Percentiles rank a stretch among this genome's conserved stretches.
Evolutionary conservation across 2,113 vertebrate species (phyloP).

Genomic region (Anarrhichthys ocellatus): DNA sequence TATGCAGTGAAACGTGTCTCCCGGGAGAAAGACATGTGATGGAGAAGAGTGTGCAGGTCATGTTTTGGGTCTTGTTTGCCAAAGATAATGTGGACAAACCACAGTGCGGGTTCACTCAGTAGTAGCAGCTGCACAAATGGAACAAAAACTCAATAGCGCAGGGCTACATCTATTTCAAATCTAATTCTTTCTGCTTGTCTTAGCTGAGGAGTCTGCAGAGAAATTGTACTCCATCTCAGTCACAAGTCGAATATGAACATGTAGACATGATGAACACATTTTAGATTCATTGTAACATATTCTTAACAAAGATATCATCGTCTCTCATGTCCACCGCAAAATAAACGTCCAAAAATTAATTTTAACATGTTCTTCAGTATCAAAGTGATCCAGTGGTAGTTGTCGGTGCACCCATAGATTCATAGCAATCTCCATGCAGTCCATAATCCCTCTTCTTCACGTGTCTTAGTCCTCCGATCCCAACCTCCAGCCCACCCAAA

Average conservation of each 20-base stretch:
- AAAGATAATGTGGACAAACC: conserved; percentile 51
- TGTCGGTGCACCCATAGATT: neutral
- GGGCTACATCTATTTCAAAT: conserved; percentile 1
- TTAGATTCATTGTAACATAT: neutral
- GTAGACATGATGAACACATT: neutral
- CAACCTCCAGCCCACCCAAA: neutral
- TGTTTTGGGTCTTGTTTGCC: conserved; percentile 60
- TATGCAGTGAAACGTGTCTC: conserved; percentile 45
- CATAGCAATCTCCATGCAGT: neutral
- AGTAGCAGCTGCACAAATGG: conserved; percentile 45
- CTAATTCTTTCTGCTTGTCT: neutral
- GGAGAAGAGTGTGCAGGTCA: conserved; percentile 43
- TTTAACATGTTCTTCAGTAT: neutral
- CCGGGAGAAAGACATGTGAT: conserved; percentile 46
- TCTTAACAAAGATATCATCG: neutral
- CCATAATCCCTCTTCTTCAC: conserved; percentile 18
- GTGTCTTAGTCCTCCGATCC: conserved; percentile 9
- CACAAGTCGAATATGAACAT: neutral
- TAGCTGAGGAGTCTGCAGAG: neutral
- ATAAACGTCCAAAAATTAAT: neutral
- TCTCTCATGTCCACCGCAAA: neutral
- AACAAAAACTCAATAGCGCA: conserved; percentile 3
- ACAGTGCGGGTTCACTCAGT: conserved; percentile 27
- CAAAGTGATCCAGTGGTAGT: neutral
- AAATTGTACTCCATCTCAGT: too few relatives aligned